Base-by-base conservation (phyloP, 2,113 vertebrate species). In the Perognathus longimembris region DNA sequence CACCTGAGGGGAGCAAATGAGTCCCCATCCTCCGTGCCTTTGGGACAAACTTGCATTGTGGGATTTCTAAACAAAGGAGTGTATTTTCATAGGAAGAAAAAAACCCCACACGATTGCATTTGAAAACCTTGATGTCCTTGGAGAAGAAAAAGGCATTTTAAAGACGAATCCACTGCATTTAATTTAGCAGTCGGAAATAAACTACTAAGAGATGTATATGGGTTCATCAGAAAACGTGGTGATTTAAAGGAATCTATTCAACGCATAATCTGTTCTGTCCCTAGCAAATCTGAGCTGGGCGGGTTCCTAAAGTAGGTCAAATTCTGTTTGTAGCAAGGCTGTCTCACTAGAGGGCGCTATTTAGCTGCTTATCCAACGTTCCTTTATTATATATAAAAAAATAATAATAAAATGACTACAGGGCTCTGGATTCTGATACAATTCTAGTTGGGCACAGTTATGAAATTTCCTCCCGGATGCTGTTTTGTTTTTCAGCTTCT, bases 401-500 rank as follows among this genome's bases (percentile, higher is more conserved):
- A 84, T 82, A 70, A 66, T 83, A 90, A 84, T 93, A 64, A 61
- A 95, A 54, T 57, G 4, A 71, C 90, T 8, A 15, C 0, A 36
- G 90, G 3, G 90, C 71, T 90, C 85, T 95, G 74, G 54, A 97
- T 97, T 97, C 91, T 95, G 94, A 97, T 97, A 85, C 80, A 87
- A 94, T 96, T 96, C 91, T 95, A 94, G 89, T 92, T 66, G 95
- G 97, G 96, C 74, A 40, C 92, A n/a, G 88, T 96, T 98, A 95
- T 95, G 97, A 98, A 97, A 97, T 95, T 97, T 96, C 94, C 89
- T 97, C 96, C 96, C 90, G 81, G 97, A 91, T 95, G 20, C 91
- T 97, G 97, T 93, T 97, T 98, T 97, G 96, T 98, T 98, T 84
- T 98, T 96, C 94, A 96, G 92, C 96, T 97, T 96, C 94, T 98